Percentiles rank a stretch among this genome's conserved stretches.
These are phyloP conservation scores for human DNA, from an alignment of 2,113 vertebrate genomes.

Conservation along the genomic window GRCh38 chr4:17636501-17637000, in stretches of 20 bases:
- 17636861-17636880: not conserved
- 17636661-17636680: not conserved
- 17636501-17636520: not conserved
- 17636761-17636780: not conserved
- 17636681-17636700: accelerated
- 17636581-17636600: constrained; percentile 90
- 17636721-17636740: accelerated
- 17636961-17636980: not conserved
- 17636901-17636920: not conserved
- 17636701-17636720: not conserved
- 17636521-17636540: constrained; percentile 92
- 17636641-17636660: constrained; percentile 84
- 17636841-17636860: not conserved
- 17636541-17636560: constrained; percentile 93
- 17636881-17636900: too few species aligned
- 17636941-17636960: not conserved
- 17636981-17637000: not conserved
- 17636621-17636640: constrained; percentile 90
- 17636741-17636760: not conserved
- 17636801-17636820: not conserved
- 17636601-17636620: constrained; percentile 86
- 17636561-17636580: constrained; percentile 91
- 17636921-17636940: not conserved
- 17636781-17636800: not conserved
- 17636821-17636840: not conserved